Base-by-base conservation (phyloP, 1,140 invertebrate species). In the Leucophenga varia region DNA sequence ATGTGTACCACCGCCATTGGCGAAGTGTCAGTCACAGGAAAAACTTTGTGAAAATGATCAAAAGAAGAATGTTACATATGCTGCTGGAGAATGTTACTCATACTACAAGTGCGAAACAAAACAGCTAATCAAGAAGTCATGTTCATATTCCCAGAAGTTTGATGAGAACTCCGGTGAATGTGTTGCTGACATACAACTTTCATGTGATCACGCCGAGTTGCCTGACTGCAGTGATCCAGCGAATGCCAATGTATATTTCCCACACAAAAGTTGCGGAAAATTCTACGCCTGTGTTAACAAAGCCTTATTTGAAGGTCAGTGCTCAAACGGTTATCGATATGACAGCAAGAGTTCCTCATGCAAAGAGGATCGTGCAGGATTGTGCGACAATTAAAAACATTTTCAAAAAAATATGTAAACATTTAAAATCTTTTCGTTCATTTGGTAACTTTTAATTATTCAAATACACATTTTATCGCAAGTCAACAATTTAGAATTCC, bases 381-480 rank as follows among this genome's bases (percentile, higher is more conserved):
- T 48, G 19, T 48, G 46, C 8, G 13, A 17, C 8, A 18, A 2
- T 13, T 43, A 48, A 56, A 25, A 25, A n/a, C n/a, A n/a, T n/a
- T n/a, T n/a, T n/a, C n/a, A n/a, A n/a, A n/a, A n/a, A n/a, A n/a
- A n/a, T n/a, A n/a, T n/a, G n/a, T n/a, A n/a, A n/a, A n/a, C n/a
- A n/a, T n/a, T n/a, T n/a, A n/a, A n/a, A n/a, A n/a, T n/a, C n/a
- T n/a, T n/a, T n/a, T n/a, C n/a, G n/a, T 25, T 25, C 22, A 25
- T 6, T 25, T 25, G 5, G 22, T 10, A 25, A 25, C 10, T 25
- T 25, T 25, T 25, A 10, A 6, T 10, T 5, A 10, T 25, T 54
- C 55, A 57, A 35, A 21, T 54, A 8, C 55, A 57, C 2, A 6
- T 8, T 2, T 31, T 35, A 4, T 7, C 6, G 25, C 31, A n/a